A percentile compares a stretch with the other conserved stretches of the same genome.
Evolutionary conservation across 2,888 invertebrate species (phyloP).

Genomic region (Uloborus plumipes): DNA sequence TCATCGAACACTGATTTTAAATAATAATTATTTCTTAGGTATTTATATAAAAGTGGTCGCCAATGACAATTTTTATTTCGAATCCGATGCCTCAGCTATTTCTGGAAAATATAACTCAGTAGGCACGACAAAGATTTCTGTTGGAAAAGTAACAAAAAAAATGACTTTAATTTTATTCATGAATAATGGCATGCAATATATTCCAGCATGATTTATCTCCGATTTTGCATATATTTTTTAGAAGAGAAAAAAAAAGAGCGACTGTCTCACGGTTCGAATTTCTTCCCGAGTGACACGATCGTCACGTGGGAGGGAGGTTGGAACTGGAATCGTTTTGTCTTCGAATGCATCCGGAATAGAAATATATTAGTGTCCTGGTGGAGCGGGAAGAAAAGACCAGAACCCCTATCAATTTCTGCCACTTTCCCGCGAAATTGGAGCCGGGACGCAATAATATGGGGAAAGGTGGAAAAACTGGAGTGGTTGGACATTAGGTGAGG

Average conservation of each 20-base stretch:
- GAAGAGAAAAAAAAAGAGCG: neutral
- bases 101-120: neutral
- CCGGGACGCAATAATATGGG: conserved; percentile 61
- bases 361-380: conserved; percentile 48
- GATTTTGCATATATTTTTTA: conserved; percentile 4
- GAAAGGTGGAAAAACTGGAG: conserved; percentile 36
- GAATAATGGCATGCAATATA: neutral
- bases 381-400: conserved; percentile 4
- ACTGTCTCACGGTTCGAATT: conserved; percentile 5
- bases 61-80: too few relatives aligned
- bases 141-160: neutral
- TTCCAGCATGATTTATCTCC: neutral
- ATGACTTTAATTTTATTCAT: conserved; percentile 1
- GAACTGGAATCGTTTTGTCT: conserved; percentile 26
- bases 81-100: too few relatives aligned
- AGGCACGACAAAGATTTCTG: neutral
- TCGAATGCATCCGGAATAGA: conserved; percentile 19
- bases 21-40: neutral
- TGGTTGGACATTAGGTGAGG: conserved; percentile 63
- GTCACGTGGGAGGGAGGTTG: neutral
- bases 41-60: too few relatives aligned
- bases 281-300: neutral
- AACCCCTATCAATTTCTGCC: conserved; percentile 45
- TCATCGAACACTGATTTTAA: neutral
- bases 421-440: conserved; percentile 61